These are phyloP conservation scores for Machimus rusticus DNA, from an alignment of 2,888 invertebrate genomes.

Conservation along the genomic window DNA sequence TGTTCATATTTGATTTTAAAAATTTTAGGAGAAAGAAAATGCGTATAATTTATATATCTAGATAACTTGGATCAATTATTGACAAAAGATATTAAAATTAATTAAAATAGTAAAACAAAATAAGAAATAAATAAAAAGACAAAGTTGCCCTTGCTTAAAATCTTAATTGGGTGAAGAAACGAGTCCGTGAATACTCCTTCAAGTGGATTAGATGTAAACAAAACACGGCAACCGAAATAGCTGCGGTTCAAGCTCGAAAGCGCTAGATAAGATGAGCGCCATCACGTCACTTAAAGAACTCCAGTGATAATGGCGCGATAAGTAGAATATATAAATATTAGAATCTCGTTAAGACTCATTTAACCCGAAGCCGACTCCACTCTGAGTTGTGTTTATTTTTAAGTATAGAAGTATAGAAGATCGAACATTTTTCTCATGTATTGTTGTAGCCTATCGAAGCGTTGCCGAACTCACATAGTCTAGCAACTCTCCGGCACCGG, in stretches of 20 bases:
- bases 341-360: slow-evolving; percentile 19
- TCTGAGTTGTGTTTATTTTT: background rate
- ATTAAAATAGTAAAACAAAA: background rate
- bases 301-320: slow-evolving; percentile 21
- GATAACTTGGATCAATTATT: too few species aligned
- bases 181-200: background rate
- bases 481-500: background rate
- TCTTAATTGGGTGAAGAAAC: background rate
- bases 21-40: too few species aligned
- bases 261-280: background rate
- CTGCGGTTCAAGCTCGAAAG: background rate
- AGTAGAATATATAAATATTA: background rate
- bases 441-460: background rate
- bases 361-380: background rate
- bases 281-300: background rate
- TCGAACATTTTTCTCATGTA: background rate
- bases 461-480: background rate
- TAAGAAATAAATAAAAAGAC: background rate
- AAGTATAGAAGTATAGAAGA: background rate
- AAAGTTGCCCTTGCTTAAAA: background rate
- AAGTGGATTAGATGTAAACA: background rate
- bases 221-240: background rate
- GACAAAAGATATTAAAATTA: too few species aligned
- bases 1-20: too few species aligned
- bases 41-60: too few species aligned